These are phyloP conservation scores for Agrochola litura DNA, from an alignment of 2,888 invertebrate genomes.

Conservation along the genomic window DNA sequence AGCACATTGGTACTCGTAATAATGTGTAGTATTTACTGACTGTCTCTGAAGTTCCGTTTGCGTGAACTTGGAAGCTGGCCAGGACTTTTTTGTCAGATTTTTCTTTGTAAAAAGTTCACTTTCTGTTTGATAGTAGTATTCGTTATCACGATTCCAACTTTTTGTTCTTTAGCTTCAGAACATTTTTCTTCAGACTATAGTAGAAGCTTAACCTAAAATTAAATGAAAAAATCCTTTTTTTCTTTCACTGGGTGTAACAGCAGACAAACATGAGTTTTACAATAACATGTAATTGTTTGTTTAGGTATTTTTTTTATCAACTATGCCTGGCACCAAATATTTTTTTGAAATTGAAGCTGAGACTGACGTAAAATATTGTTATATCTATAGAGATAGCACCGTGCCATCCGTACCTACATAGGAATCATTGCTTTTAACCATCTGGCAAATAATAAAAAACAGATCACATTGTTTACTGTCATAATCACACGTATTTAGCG, in stretches of 20 bases:
- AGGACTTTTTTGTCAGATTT: neutral
- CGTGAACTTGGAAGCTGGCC: neutral
- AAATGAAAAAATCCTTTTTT: neutral
- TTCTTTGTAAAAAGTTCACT: neutral
- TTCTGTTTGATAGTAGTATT: neutral
- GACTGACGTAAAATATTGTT: constrained; percentile 39
- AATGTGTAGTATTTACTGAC: neutral
- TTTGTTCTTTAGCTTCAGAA: neutral
- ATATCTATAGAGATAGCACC: constrained; percentile 22
- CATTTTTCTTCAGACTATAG: neutral
- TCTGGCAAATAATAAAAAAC: constrained; percentile 58
- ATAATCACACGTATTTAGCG: constrained; percentile 27
- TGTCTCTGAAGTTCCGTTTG: neutral
- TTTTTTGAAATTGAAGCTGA: constrained; percentile 17
- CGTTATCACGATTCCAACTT: neutral
- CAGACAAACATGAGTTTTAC: neutral
- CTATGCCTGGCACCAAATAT: constrained; percentile 8
- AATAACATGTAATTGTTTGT: constrained; percentile 8
- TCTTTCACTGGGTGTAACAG: neutral
- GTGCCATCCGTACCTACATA: constrained; percentile 23
- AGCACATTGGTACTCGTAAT: neutral
- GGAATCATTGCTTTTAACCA: constrained; percentile 34
- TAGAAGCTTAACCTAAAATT: neutral
- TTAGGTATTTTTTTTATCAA: neutral
- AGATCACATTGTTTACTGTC: constrained; percentile 38